A percentile compares a stretch with the other conserved stretches of the same genome.
phyloP scores from a whole-genome alignment of 2,113 vertebrate species.

The Scophthalmus maximus region DNA sequence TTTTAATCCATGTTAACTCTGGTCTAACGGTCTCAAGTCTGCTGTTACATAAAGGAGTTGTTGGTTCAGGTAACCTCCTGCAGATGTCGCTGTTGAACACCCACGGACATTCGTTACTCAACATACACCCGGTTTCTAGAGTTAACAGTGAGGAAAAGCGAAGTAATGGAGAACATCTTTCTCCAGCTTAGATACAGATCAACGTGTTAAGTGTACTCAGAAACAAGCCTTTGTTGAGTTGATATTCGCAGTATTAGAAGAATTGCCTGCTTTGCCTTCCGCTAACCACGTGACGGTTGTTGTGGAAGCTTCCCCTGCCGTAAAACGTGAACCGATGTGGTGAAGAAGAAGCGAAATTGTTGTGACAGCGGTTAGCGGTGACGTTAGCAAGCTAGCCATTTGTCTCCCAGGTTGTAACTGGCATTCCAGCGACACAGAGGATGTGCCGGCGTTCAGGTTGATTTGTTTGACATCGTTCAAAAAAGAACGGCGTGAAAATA shows the following conservation, averaged over 20 bases:
- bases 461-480: not conserved
- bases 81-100: conserved; percentile 21
- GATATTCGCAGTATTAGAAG: not conserved
- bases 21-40: not conserved
- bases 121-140: not conserved
- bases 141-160: no score
- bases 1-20: not conserved
- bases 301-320: conserved; percentile 39
- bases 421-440: conserved; percentile 46
- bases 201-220: not conserved
- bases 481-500: not conserved
- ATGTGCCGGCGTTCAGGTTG: conserved; percentile 29
- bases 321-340: conserved; percentile 37
- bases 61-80: not conserved
- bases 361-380: conserved; percentile 33
- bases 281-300: conserved; percentile 22
- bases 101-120: not conserved
- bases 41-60: not conserved
- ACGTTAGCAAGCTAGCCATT: conserved; percentile 51
- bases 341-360: conserved; percentile 25
- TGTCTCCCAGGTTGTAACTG: conserved; percentile 49
- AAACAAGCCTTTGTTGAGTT: not conserved
- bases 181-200: rapidly evolving
- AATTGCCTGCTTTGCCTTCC: not conserved
- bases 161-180: not conserved